phyloP scores from a whole-genome alignment of 2,113 vertebrate species.

The Seriola quinqueradiata region DNA sequence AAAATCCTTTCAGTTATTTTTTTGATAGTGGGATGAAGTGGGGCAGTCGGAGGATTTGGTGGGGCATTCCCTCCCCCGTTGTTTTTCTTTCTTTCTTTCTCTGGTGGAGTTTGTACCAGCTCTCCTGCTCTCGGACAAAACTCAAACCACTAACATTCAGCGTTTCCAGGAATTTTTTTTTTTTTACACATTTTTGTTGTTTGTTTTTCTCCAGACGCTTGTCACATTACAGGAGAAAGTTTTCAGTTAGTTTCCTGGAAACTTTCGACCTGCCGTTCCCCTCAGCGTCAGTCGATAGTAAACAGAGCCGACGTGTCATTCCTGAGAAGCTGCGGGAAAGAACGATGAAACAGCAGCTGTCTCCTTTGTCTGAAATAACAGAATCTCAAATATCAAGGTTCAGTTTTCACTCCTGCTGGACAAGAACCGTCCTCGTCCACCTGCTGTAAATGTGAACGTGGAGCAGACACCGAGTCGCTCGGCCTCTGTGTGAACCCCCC shows the following conservation, averaged over 20 bases:
- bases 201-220: neutral
- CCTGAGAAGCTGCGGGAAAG: neutral
- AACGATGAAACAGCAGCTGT: neutral
- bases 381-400: neutral
- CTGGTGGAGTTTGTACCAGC: too few relatives aligned
- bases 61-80: too few relatives aligned
- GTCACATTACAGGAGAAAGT: conserved; percentile 21
- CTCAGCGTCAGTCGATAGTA: neutral
- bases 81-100: too few relatives aligned
- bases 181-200: neutral
- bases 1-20: too few relatives aligned
- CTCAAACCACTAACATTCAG: neutral
- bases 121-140: neutral
- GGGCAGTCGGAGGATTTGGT: too few relatives aligned
- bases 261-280: neutral
- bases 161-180: neutral
- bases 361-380: neutral
- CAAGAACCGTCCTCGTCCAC: neutral
- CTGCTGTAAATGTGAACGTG: neutral
- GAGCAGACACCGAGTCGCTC: neutral
- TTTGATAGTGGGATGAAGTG: too few relatives aligned
- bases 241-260: conserved; percentile 16
- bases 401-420: conserved; percentile 4
- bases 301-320: neutral
- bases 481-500: neutral